A percentile compares a stretch with the other conserved stretches of the same genome.
phyloP scores from a whole-genome alignment of 2,888 invertebrate species.

The Sabellastarte sp. region DNA sequence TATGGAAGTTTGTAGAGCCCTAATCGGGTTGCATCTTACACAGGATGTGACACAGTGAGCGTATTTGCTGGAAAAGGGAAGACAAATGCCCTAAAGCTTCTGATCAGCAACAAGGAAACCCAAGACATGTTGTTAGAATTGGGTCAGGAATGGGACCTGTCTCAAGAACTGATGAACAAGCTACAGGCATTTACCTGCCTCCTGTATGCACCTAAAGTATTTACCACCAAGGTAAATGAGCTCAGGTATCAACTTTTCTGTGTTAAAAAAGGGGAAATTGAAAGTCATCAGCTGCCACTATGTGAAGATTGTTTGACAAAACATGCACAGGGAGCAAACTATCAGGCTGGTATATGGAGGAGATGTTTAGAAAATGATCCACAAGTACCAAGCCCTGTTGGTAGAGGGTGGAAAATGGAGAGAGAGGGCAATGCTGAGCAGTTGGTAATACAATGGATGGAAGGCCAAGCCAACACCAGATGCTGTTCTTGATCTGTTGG shows the following conservation, averaged over 20 bases:
- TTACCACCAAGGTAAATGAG: constrained; percentile 13
- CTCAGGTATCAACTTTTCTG: constrained; percentile 22
- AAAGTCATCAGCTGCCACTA: constrained; percentile 21
- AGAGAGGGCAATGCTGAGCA: background rate
- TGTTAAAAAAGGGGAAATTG: constrained; percentile 19
- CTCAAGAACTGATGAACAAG: constrained; percentile 12
- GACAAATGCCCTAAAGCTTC: constrained; percentile 16
- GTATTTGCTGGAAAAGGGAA: constrained; percentile 25
- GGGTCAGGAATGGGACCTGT: constrained; percentile 13
- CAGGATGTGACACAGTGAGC: constrained; percentile 27
- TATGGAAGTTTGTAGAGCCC: constrained; percentile 17
- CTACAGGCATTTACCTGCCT: constrained; percentile 20
- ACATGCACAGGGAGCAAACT: constrained; percentile 24
- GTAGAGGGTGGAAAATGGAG: constrained; percentile 6
- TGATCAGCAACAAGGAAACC: constrained; percentile 4
- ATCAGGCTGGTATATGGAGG: constrained; percentile 27
- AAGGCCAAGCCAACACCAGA: background rate
- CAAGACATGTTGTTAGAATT: constrained; percentile 9
- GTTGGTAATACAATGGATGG: constrained; percentile 7
- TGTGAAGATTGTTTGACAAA: constrained; percentile 13
- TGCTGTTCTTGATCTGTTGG: too few species aligned
- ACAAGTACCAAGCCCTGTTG: too few species aligned
- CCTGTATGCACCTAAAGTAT: constrained; percentile 13
- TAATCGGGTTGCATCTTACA: constrained; percentile 26
- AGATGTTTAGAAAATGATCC: too few species aligned